Conservation (phyloP, 2,113 vertebrate genomes). For the Lepus europaeus region DNA sequence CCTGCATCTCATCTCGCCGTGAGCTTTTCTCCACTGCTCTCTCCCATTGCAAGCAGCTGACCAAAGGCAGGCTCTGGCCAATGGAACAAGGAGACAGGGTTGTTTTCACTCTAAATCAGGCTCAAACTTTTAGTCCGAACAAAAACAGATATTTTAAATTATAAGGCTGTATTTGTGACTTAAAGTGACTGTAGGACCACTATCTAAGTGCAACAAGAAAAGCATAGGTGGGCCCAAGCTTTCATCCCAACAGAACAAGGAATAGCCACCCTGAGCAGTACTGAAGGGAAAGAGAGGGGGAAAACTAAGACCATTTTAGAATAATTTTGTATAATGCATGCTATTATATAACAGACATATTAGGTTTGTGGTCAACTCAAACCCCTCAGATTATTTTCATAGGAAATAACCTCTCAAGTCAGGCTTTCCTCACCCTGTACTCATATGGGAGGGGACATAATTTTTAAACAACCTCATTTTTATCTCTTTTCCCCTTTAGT, state of each 20-base stretch:
- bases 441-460: neutral
- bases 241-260: conserved; percentile 21
- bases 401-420: conserved; percentile 46
- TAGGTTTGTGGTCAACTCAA: conserved; percentile 23
- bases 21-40: neutral
- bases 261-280: conserved; percentile 14
- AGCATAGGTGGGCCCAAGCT: neutral
- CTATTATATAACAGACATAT: neutral
- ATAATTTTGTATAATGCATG: conserved; percentile 46
- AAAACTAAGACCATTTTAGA: conserved; percentile 45
- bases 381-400: conserved; percentile 45
- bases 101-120: conserved; percentile 4
- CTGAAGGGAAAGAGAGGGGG: neutral
- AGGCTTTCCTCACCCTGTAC: neutral
- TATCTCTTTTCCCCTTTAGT: neutral
- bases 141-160: conserved; percentile 21
- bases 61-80: neutral
- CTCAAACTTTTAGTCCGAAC: conserved; percentile 24
- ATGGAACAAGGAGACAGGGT: neutral
- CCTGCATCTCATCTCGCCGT: rapidly evolving
- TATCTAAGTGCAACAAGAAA: conserved; percentile 8
- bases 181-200: neutral
- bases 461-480: conserved; percentile 42
- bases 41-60: too few relatives aligned
- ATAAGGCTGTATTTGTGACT: neutral